Percentiles rank a stretch among this genome's conserved stretches.
Evolutionary conservation across 2,888 invertebrate species (phyloP).

Genomic region (Hypercompe scribonia): DNA sequence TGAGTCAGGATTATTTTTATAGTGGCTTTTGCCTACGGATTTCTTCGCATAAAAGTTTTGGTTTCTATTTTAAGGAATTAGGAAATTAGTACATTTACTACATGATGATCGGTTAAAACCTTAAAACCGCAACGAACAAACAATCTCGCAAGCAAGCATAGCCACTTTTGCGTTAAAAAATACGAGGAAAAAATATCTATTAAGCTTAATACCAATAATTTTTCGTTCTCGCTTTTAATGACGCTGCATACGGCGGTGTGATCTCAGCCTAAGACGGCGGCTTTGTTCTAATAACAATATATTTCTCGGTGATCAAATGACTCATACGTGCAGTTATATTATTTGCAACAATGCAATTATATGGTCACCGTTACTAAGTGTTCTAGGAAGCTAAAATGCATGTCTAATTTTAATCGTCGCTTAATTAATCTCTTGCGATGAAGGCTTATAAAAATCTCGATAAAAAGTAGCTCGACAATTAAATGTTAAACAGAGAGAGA

Average conservation of each 20-base stretch:
- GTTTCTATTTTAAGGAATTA: too few species aligned
- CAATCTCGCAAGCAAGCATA: background rate
- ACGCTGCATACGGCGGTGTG: constrained; percentile 7
- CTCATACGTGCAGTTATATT: constrained; percentile 43
- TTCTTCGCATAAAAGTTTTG: too few species aligned
- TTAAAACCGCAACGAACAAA: background rate
- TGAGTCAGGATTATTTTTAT: too few species aligned
- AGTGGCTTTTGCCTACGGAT: too few species aligned
- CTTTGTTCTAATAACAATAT: constrained; percentile 37
- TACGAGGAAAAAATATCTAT: background rate
- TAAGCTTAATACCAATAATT: too few species aligned
- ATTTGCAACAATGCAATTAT: constrained; percentile 40
- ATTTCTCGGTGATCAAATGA: constrained; percentile 39
- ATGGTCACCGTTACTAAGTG: constrained; percentile 8
- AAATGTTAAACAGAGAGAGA: background rate
- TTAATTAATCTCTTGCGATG: background rate
- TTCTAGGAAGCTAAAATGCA: constrained; percentile 18
- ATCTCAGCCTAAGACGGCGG: constrained; percentile 15
- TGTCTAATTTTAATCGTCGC: constrained; percentile 7
- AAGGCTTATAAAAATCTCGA: background rate
- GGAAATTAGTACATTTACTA: too few species aligned
- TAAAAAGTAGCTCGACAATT: background rate
- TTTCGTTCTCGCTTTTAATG: too few species aligned
- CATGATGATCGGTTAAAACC: too few species aligned
- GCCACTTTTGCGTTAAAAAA: background rate